Evolutionary conservation across 1,140 invertebrate genomes (phyloP), one percentile per base, ranked within the genome.

Genomic region (Drosophila truncata): DNA sequence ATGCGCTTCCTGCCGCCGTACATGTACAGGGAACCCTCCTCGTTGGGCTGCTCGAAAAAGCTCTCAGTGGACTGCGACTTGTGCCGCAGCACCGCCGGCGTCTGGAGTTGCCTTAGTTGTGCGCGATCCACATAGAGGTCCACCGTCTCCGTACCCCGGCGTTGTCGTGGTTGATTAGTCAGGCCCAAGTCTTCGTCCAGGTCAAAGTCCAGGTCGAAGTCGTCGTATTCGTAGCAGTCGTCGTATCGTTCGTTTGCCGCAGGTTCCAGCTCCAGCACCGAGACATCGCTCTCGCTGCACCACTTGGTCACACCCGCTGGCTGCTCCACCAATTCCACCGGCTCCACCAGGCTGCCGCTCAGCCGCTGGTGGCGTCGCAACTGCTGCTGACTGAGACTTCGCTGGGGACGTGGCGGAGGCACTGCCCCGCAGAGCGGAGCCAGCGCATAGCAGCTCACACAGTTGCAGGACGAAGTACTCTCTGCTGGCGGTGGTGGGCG

Each of bases 211-310:
- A 81, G 50, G 66, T 84, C 85, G 64, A 91, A 91, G 73, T 80
- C 80, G 39, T 80, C 80, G 67, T 90, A 90, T 11, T 81, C 85
- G 67, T 90, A 80, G 75, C 82, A 87, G 75, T 90, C 78, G 10
- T 81, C 85, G 35, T 88, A 81, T 3, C 77, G 80, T 57, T 81
- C 74, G 65, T 75, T 76, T 2, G 23, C 57, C 10, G 54, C 33
- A 0, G 66, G 82, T 39, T 82, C 86, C 46, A 86, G 76, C 62
- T 91, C 87, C 44, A 92, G 82, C 75, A 91, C 76, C 14, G 91
- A 92, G 23, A 92, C 71, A 42, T 92, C 91, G 62, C 91, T 92
- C 73, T 92, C 91, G 57, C 91, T 92, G 60, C 91, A 92, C 91
- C 91, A 92, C 71, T 92, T 92, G 41, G 80, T 78, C 71, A 91